These are phyloP conservation scores for Cybosia mesomella DNA, from an alignment of 2,888 invertebrate genomes.

Conservation along the genomic window DNA sequence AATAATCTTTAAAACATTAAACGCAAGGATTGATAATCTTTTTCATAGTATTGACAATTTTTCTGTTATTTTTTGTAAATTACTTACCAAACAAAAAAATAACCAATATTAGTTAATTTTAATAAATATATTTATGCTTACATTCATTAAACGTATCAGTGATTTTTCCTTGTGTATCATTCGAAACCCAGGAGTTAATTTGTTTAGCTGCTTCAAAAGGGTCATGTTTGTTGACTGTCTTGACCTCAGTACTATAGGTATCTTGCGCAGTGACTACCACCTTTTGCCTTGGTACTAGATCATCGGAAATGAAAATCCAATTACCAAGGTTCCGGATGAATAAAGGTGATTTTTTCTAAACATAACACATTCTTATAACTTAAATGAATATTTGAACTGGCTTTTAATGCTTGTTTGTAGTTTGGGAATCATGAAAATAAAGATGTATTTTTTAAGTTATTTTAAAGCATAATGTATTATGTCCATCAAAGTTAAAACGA, in stretches of 20 bases:
- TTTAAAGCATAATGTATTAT: too few relatives aligned
- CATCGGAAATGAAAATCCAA: constrained; percentile 5
- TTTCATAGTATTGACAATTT: too few relatives aligned
- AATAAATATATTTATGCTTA: neutral
- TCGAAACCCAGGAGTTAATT: neutral
- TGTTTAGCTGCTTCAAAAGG: neutral
- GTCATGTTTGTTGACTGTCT: neutral
- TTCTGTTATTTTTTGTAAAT: too few relatives aligned
- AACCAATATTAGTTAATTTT: too few relatives aligned
- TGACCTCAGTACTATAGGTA: neutral
- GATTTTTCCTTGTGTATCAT: neutral
- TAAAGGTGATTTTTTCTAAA: neutral
- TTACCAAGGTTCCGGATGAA: neutral
- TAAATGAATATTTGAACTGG: neutral
- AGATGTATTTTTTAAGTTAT: too few relatives aligned
- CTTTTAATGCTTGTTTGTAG: too few relatives aligned
- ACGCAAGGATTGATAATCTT: too few relatives aligned
- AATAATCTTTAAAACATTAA: too few relatives aligned
- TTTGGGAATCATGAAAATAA: too few relatives aligned
- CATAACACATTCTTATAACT: neutral
- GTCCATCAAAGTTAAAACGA: too few relatives aligned
- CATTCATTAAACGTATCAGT: constrained; percentile 8
- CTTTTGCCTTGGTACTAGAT: neutral
- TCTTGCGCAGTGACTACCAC: neutral
- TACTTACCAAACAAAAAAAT: too few relatives aligned